Evolutionary conservation across 2,888 invertebrate species (phyloP).

Genomic region (Mythimna loreyi): DNA sequence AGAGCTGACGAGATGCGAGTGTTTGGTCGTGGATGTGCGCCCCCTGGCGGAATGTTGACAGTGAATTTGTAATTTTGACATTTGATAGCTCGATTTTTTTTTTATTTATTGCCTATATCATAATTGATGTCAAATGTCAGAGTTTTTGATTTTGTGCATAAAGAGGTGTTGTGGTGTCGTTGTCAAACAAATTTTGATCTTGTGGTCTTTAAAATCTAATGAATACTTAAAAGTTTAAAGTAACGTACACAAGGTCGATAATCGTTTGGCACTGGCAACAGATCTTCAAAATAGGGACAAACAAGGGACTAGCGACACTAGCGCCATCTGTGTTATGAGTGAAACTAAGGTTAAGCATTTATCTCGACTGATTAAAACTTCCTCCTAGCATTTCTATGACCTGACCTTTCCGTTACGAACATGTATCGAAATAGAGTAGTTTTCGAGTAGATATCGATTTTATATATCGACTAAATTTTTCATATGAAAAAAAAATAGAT

Average conservation of each 20-base stretch:
- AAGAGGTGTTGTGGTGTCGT: not conserved
- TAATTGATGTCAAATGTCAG: conserved; percentile 6
- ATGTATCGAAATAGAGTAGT: conserved; percentile 22
- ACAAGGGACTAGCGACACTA: not conserved
- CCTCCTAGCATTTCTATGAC: conserved; percentile 38
- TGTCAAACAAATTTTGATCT: not conserved
- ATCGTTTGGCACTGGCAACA: not conserved
- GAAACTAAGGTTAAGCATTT: conserved; percentile 40
- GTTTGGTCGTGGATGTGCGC: no score
- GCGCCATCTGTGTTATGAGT: conserved; percentile 19
- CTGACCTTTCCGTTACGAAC: conserved; percentile 3
- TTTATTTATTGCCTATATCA: conserved; percentile 16
- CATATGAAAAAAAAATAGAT: not conserved
- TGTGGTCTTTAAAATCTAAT: not conserved
- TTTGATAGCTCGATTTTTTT: not conserved
- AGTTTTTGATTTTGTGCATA: not conserved
- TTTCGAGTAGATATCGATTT: not conserved
- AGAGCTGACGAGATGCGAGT: no score
- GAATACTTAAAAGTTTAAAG: no score
- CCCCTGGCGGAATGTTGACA: no score
- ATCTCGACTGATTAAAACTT: conserved; percentile 43
- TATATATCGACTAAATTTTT: not conserved
- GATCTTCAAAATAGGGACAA: not conserved
- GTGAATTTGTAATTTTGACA: not conserved
- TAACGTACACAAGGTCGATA: not conserved